A percentile compares a stretch with the other conserved stretches of the same genome.
phyloP scores from a whole-genome alignment of 2,888 invertebrate genomes.

The Linyphia triangularis region DNA sequence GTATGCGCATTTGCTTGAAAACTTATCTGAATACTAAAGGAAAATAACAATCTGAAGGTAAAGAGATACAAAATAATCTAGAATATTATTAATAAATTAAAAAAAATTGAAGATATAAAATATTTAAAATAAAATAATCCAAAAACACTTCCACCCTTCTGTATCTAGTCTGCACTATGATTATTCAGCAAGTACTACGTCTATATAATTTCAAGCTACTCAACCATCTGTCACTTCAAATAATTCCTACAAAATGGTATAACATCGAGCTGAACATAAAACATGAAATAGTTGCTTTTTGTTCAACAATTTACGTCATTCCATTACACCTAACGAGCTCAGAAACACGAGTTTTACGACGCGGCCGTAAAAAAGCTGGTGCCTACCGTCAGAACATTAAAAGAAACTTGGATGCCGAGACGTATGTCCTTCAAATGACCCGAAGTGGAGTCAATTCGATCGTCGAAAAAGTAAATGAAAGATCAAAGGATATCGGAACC shows the following conservation, averaged over 20 bases:
- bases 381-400: background rate
- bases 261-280: background rate
- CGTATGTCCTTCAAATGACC: background rate
- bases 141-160: background rate
- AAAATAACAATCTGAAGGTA: no score
- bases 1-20: no score
- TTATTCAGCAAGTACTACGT: no score
- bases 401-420: background rate
- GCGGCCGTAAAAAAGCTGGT: background rate
- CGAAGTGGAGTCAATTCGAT: background rate
- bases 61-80: no score
- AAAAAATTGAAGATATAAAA: no score
- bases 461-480: background rate
- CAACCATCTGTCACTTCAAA: background rate
- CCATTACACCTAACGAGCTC: slow-evolving; percentile 25
- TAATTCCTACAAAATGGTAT: background rate
- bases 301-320: slow-evolving; percentile 6
- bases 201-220: background rate
- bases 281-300: background rate
- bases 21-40: no score
- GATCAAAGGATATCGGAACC: background rate
- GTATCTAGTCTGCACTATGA: no score
- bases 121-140: no score
- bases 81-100: no score
- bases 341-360: slow-evolving; percentile 27